phyloP scores from a whole-genome alignment of 2,113 vertebrate genomes.

The Oncorhynchus mykiss region DNA sequence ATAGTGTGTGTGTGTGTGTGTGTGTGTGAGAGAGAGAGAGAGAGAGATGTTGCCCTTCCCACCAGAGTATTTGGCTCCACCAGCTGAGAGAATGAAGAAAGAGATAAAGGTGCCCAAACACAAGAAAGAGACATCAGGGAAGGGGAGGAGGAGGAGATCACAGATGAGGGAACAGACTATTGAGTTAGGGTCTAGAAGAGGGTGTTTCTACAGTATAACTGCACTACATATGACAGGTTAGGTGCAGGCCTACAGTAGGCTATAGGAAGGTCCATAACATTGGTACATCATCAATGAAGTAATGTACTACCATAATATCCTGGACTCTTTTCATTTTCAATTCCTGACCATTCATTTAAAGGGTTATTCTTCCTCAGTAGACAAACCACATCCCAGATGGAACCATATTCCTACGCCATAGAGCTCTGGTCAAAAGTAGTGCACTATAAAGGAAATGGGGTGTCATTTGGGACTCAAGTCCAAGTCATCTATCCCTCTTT shows the following conservation, averaged over 20 bases:
- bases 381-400: neutral
- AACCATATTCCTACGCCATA: neutral
- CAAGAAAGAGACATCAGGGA: slow-evolving; percentile 76
- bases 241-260: neutral
- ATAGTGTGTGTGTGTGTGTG: neutral
- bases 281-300: neutral
- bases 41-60: slow-evolving; percentile 77
- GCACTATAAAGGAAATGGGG: too few species aligned
- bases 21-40: neutral
- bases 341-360: neutral
- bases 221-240: neutral
- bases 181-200: neutral
- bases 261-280: neutral
- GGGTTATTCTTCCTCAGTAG: neutral
- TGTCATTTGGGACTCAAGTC: too few species aligned
- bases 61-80: slow-evolving; percentile 80
- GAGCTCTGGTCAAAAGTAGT: neutral
- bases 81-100: slow-evolving; percentile 80
- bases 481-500: neutral
- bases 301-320: neutral
- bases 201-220: neutral
- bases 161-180: neutral
- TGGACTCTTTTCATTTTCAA: neutral
- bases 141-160: slow-evolving; percentile 48
- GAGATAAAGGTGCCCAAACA: slow-evolving; percentile 77